Base-by-base conservation (phyloP, 2,888 invertebrate species). In the Pandemis corylana region DNA sequence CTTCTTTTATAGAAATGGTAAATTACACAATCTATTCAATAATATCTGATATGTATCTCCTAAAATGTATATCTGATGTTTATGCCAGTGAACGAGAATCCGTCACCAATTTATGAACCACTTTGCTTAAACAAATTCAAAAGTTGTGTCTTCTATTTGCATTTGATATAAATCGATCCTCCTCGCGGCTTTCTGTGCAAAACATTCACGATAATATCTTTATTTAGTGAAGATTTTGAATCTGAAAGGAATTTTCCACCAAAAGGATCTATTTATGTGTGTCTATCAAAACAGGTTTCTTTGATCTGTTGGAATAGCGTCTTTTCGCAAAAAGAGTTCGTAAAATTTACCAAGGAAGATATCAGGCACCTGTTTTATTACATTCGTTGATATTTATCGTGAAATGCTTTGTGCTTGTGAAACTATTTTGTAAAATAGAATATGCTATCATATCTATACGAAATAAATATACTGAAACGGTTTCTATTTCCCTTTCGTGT, bases 181-280 rank as follows among this genome's bases (percentile, higher is more conserved):
- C 42, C 44, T 68, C 59, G 28, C 51, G 67, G 72, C 66, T 46
- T 75, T 74, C 62, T n/a, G 20, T 53, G 53, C 75, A 63, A 75
- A 75, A 6, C 70, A 67, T 46, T 62, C 68, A 65, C 72, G 66
- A 72, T 68, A 72, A 72, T 72, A 72, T 76, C 68, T 76, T 72
- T 76, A 72, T 76, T 76, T 71, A 71, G 75, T 63, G 36, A 68
- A 75, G 64, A 75, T 72, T 72, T 76, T 76, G 68, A 77, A 77
- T 79, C 72, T 78, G 81, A 86, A 85, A 85, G 84, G 83, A 85
- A 83, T 82, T 56, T 81, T 85, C 81, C 80, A 77, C 80, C 78
- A 80, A 87, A 85, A 86, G 82, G 82, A 84, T 85, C 85, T 87
- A 86, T 87, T 87, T 85, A 83, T 82, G 80, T 82, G 80, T 81